A percentile compares a stretch with the other conserved stretches of the same genome.
Evolutionary conservation across 2,797 vertebrate species (phyloP).

Genomic region (Spinibarbus caldwelli): DNA sequence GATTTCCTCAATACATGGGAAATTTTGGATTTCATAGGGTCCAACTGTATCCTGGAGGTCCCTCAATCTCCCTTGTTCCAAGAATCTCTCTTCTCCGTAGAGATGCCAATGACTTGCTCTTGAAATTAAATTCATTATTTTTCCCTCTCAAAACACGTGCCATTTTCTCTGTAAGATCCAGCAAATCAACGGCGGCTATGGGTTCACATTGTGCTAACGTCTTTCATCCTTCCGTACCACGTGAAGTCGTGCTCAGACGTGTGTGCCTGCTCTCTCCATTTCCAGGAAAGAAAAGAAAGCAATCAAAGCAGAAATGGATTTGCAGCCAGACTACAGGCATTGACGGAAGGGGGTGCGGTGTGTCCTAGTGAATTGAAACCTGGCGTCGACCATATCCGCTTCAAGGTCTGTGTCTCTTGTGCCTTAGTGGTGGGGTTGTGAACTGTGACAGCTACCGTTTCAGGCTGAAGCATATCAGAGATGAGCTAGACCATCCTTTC

Average conservation of each 20-base stretch:
- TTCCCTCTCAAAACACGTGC: neutral
- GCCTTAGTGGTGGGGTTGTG: conserved; percentile 62
- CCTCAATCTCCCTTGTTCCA: neutral
- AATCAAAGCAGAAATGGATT: conserved; percentile 70
- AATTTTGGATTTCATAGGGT: neutral
- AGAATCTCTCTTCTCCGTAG: neutral
- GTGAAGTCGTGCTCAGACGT: conserved; percentile 16
- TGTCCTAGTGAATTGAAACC: conserved; percentile 62
- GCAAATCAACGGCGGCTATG: no score
- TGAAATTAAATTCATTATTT: neutral
- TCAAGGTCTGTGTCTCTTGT: conserved; percentile 63
- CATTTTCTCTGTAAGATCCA: conserved; percentile 5
- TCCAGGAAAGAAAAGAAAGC: conserved; percentile 65
- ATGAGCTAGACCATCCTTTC: conserved; percentile 58
- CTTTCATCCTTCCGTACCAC: conserved; percentile 11
- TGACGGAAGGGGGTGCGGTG: conserved; percentile 20
- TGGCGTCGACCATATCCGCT: conserved; percentile 56
- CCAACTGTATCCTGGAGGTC: neutral
- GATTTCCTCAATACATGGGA: neutral
- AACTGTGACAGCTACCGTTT: conserved; percentile 63
- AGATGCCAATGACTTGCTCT: neutral
- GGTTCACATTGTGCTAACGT: conserved; percentile 15
- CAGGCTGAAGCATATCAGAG: conserved; percentile 42
- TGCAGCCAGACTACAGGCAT: conserved; percentile 53
- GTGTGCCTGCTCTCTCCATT: conserved; percentile 48